Evolutionary conservation across 2,113 vertebrate species (phyloP), one percentile per base, ranked within the genome.

Genomic region (Antechinus flavipes): DNA sequence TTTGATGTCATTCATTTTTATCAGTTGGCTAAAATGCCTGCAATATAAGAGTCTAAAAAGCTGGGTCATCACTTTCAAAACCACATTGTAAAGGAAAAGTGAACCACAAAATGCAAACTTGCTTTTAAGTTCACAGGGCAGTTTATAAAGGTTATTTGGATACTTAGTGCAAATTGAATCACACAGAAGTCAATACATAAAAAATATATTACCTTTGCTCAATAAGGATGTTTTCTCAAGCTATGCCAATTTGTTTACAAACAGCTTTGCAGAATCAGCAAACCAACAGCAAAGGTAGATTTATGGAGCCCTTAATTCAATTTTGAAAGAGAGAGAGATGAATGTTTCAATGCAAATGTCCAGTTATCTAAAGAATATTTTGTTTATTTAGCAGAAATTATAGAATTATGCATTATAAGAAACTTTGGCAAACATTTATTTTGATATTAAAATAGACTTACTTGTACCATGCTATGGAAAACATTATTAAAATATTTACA

Each of bases 81-180:
- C 84, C 92, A 76, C 95, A 96, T 97, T 97, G 94, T 96, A 96
- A 96, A 97, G 97, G 56, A 46, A 96, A 98, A 98, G 97, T 97
- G 97, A 98, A 98, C 98, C 98, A 96, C 97, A 98, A 96, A 96
- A 97, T 95, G 94, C 97, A 98, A 98, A 97, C 96, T 96, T 97
- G 97, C 97, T 98, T 98, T 98, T 98, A 98, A 98, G 97, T 98
- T 98, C 98, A 96, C 1, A 1, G 95, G 90, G 93, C 96, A 97
- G 94, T 97, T 98, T 98, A 96, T 90, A 97, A 98, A 98, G 96
- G 94, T 98, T 98, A 97, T 95, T 97, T 94, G 96, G 93, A 98
- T 98, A 94, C 96, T 98, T 96, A 97, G 97, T 97, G 96, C 96
- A 98, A 99, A 98, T 98, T 98, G 98, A 98, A 98, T 99, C 97